phyloP scores from a whole-genome alignment of 1,140 invertebrate species.

The Oryctes rhinoceros region DNA sequence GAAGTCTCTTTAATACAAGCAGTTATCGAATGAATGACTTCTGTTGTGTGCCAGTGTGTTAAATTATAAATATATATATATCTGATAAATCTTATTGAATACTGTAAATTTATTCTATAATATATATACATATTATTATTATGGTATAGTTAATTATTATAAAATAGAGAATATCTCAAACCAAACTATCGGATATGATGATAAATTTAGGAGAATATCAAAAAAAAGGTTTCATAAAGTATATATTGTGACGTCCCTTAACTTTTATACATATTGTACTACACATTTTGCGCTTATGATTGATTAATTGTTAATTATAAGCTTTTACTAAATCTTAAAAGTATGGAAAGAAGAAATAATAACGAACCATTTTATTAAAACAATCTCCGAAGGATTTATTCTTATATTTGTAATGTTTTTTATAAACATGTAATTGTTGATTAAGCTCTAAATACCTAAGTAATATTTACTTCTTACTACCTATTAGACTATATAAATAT shows the following conservation, averaged over 20 bases:
- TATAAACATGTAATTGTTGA: slow-evolving; percentile 43
- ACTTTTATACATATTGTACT: slow-evolving; percentile 57
- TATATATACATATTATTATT: slow-evolving; percentile 59
- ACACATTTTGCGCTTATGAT: slow-evolving; percentile 40
- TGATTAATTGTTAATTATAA: slow-evolving; percentile 38
- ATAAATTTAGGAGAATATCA: slow-evolving; percentile 57
- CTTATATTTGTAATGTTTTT: slow-evolving; percentile 42
- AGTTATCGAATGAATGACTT: slow-evolving; percentile 45
- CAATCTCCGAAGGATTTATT: slow-evolving; percentile 42
- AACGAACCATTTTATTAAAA: slow-evolving; percentile 41
- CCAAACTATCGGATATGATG: slow-evolving; percentile 52
- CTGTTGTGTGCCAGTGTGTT: slow-evolving; percentile 56
- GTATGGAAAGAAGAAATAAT: slow-evolving; percentile 21
- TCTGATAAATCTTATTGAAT: slow-evolving; percentile 56
- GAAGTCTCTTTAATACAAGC: slow-evolving; percentile 29
- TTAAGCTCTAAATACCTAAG: slow-evolving; percentile 42
- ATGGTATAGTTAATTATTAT: slow-evolving; percentile 57
- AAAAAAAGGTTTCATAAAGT: slow-evolving; percentile 53
- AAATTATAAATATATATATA: slow-evolving; percentile 58
- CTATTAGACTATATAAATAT: slow-evolving; percentile 33
- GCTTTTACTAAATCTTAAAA: slow-evolving; percentile 38
- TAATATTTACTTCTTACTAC: slow-evolving; percentile 41
- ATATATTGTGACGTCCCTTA: slow-evolving; percentile 56
- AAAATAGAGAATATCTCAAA: slow-evolving; percentile 58
- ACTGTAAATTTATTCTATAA: slow-evolving; percentile 61